Base-by-base conservation (phyloP, 2,888 invertebrate species). In the Slavum lentiscoides region DNA sequence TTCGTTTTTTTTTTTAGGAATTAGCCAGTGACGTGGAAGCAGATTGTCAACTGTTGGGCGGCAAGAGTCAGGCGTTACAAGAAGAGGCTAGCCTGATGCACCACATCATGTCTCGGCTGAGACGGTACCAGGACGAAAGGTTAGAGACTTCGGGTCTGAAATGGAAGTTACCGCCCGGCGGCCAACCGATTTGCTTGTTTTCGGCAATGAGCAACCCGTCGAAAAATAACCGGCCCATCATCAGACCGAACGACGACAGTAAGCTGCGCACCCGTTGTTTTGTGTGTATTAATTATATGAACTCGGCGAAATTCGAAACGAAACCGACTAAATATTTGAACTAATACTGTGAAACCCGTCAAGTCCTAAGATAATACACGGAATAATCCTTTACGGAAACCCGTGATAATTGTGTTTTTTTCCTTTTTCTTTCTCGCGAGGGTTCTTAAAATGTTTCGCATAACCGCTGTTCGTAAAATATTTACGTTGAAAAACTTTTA, bases 41-140 rank as follows among this genome's bases (percentile, higher is more conserved):
- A 53, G 93, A 94, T 86, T 88, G 88, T 83, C 86, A 87, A 66
- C 87, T 88, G 55, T 61, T 72, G 70, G 64, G 67, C 59, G 73
- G 62, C 13, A 55, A 80, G 53, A 82, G 69, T 49, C 62, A 73
- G 64, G 89, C 90, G 64, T 86, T 92, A 43, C 89, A 90, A 84
- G 91, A 92, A 85, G 92, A 92, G 86, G 89, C 91, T 0, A 89
- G 90, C 83, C 88, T 92, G 75, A 91, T 93, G 88, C 90, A 92
- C 83, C 90, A 91, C 84, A 90, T 92, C 58, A 89, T 90, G 85
- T 90, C 91, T 17, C 90, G 91, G 85, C 86, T 91, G 84, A 87
- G 90, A 83, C 87, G 90, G 85, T 90, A 91, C 84, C 90, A 90
- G 84, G 89, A 89, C 84, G 77, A 80, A 15, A 15, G 77, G 19